These are phyloP conservation scores for Zaprionus davidi DNA, from an alignment of 1,140 invertebrate species.

Conservation along the genomic window DNA sequence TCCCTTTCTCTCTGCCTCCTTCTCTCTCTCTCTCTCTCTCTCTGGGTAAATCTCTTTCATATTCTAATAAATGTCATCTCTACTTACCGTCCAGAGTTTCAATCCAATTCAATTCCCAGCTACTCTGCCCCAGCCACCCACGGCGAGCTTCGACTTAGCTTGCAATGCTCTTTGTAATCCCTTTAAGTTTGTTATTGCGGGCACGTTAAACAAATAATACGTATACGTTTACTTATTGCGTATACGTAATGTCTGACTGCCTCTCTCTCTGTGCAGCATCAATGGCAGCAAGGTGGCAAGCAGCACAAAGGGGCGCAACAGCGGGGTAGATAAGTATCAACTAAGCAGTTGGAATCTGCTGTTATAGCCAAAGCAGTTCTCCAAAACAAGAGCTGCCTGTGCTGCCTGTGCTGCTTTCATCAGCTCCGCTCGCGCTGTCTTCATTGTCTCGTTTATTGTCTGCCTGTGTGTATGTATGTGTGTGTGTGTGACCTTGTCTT, in stretches of 20 bases:
- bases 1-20: background rate
- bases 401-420: constrained; percentile 1
- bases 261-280: constrained; percentile 8
- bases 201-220: constrained; percentile 74
- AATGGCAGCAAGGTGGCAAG: background rate
- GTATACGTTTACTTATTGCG: constrained; percentile 66
- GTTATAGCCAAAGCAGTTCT: constrained; percentile 63
- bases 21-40: background rate
- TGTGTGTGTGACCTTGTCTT: constrained; percentile 41
- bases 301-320: background rate
- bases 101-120: background rate
- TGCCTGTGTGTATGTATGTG: constrained; percentile 17
- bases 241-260: constrained; percentile 53
- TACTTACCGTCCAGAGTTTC: background rate
- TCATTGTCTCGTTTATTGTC: constrained; percentile 29
- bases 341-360: constrained; percentile 79
- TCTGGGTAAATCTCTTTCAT: constrained; percentile 1
- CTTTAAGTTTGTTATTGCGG: constrained; percentile 56
- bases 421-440: constrained; percentile 17
- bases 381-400: constrained; percentile 49
- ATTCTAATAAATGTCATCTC: constrained; percentile 11
- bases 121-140: background rate
- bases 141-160: constrained; percentile 16
- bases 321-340: constrained; percentile 71
- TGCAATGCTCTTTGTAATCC: constrained; percentile 56